Evolutionary conservation across 2,888 invertebrate species (phyloP).

Genomic region (Drosophila silvestris): DNA sequence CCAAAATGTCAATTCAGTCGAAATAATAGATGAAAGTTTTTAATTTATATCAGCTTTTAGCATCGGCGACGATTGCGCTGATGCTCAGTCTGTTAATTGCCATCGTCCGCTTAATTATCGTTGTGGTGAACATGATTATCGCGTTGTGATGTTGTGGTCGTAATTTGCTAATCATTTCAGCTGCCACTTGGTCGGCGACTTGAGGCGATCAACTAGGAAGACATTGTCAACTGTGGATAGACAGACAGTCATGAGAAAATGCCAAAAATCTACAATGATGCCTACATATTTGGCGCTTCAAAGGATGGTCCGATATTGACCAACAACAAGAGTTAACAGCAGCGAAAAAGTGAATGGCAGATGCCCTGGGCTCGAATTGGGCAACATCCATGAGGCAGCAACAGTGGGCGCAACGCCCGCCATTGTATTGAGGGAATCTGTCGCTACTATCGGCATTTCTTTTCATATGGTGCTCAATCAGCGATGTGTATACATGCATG

Average conservation of each 20-base stretch:
- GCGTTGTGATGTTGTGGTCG: conserved; percentile 7
- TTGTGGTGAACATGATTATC: background rate
- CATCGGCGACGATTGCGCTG: background rate
- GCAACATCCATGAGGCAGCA: conserved; percentile 45
- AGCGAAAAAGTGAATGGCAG: conserved; percentile 74
- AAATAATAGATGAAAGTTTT: conserved; percentile 10
- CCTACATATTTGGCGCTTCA: conserved; percentile 42
- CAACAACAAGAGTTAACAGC: conserved; percentile 35
- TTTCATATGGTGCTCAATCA: conserved; percentile 29
- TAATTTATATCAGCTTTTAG: conserved; percentile 28
- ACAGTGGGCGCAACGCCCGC: conserved; percentile 50
- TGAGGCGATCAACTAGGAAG: conserved; percentile 66
- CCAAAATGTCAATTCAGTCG: background rate
- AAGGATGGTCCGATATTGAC: conserved; percentile 62
- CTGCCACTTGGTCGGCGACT: conserved; percentile 50
- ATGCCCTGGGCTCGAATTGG: conserved; percentile 70
- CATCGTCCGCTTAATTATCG: conserved; percentile 22
- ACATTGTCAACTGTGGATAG: conserved; percentile 62
- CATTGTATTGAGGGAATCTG: conserved; percentile 45
- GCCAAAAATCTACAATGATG: conserved; percentile 32
- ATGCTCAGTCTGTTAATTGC: conserved; percentile 3
- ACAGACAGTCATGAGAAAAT: conserved; percentile 58
- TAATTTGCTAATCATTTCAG: conserved; percentile 69
- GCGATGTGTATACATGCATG: conserved; percentile 30
- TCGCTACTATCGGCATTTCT: conserved; percentile 41